These are phyloP conservation scores for Pungitius pungitius DNA, from an alignment of 2,113 vertebrate genomes.

Conservation along the genomic window DNA sequence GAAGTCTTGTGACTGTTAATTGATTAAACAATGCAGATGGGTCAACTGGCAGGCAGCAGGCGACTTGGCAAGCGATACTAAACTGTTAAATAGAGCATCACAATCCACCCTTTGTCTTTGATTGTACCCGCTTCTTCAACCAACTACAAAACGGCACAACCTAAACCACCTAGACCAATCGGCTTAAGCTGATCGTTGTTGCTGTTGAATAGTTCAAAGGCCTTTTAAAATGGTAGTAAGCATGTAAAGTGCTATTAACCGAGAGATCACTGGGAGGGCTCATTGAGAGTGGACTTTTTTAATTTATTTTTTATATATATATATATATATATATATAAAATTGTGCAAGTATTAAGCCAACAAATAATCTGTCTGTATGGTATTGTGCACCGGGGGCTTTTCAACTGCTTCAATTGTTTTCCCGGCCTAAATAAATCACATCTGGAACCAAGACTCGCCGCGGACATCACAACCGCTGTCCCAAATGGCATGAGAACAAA, in stretches of 20 bases:
- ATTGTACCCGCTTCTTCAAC: conserved; percentile 14
- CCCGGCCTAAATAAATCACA: conserved; percentile 27
- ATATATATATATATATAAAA: too few relatives aligned
- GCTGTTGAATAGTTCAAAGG: neutral
- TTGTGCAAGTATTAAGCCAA: neutral
- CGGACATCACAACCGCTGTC: conserved; percentile 56
- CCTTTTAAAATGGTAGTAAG: neutral
- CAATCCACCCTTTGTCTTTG: conserved; percentile 42
- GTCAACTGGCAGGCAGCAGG: conserved; percentile 31
- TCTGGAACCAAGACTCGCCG: conserved; percentile 8
- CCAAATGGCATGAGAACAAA: conserved; percentile 44
- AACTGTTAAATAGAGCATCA: conserved; percentile 37
- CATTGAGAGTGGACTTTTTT: neutral
- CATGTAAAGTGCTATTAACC: conserved; percentile 3
- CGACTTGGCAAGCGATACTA: conserved; percentile 27
- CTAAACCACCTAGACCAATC: neutral
- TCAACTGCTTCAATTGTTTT: conserved; percentile 40
- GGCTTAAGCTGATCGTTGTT: neutral
- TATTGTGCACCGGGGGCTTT: neutral
- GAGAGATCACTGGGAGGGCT: neutral
- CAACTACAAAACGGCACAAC: neutral
- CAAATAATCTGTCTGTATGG: neutral
- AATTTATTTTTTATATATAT: neutral
- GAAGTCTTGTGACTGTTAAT: conserved; percentile 28
- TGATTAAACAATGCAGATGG: conserved; percentile 39